Base-by-base conservation (phyloP, 2,113 vertebrate genomes). In the Neodon shergylaensis region DNA sequence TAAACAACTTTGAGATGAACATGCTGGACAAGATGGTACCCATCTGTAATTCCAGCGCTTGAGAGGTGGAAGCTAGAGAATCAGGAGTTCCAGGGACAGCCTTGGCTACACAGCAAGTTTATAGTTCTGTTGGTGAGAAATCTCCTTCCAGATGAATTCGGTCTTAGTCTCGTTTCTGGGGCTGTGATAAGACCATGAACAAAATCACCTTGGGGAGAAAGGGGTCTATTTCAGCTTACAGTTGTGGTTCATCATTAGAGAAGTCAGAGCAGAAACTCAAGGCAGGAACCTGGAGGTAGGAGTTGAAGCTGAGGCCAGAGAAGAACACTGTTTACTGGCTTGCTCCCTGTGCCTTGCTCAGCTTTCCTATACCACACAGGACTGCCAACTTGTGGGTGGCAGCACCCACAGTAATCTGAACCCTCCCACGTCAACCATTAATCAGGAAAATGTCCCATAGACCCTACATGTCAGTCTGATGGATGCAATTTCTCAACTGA, bases 1-100 rank as follows among this genome's bases (percentile, higher is more conserved):
- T 79, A 70, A 49, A 92, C 11, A 47, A n/a, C 11, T 93, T 91
- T 91, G 87, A 95, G 92, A 81, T 92, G 84, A 87, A 91, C 86
- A 84, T 79, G n/a, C n/a, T 63, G 21, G 22, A 61, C 54, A 63
- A 31, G 24, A 26, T 83, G 26, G 81, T 42, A 44, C 14, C 13
- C 26, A 31, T 14, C 81, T 83, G 39, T 42, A 31, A 26, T 65
- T 61, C 24, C 36, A 63, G 4, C 54, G 42, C 13, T 39, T 26
- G 58, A 16, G 79, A 42, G 7, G 14, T 63, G 24, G n/a, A 63
- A 63, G 81, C 3, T 2, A 63, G n/a, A 42, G 24, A 10, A 65
- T 44, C 58, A 31, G 58, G 24, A 42, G 14, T 17, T 63, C 81
- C 6, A 24, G 58, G 58, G 58, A 28, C 22, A 33, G 33, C 5